A percentile compares a stretch with the other conserved stretches of the same genome.
Evolutionary conservation across 2,797 vertebrate genomes (phyloP).

Genomic region (Microctenopoma lineatum): DNA sequence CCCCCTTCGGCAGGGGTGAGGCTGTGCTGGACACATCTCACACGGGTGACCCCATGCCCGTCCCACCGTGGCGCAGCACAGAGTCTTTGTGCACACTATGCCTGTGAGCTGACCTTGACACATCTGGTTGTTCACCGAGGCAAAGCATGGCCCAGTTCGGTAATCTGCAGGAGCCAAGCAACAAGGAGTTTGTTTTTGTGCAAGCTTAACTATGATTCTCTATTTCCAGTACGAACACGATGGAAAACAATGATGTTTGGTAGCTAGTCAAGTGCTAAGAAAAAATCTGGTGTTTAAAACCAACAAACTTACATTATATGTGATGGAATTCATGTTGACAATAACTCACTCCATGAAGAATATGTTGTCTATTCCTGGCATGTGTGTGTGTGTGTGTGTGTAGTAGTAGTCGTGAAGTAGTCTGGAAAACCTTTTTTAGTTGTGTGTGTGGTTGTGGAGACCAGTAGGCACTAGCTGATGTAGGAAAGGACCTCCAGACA

Average conservation of each 20-base stretch:
- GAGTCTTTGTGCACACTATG: conserved; percentile 97
- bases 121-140: conserved; percentile 98
- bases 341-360: conserved; percentile 57
- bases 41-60: conserved; percentile 99
- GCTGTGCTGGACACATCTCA: conserved; percentile 98
- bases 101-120: conserved; percentile 98
- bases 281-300: neutral
- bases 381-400: conserved; percentile 15
- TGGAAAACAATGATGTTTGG: conserved; percentile 12
- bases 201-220: conserved; percentile 19
- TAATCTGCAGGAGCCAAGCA: conserved; percentile 88
- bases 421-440: conserved; percentile 70
- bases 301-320: conserved; percentile 32
- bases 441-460: conserved; percentile 56
- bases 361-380: conserved; percentile 60
- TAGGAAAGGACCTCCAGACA: conserved; percentile 41
- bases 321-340: conserved; percentile 43
- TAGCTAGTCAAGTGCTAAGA: neutral
- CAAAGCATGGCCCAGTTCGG: conserved; percentile 96
- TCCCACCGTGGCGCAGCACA: conserved; percentile 97
- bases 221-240: conserved; percentile 4
- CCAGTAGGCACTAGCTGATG: conserved; percentile 39
- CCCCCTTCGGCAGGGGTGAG: conserved; percentile 95
- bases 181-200: conserved; percentile 4
- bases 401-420: conserved; percentile 45